phyloP scores from a whole-genome alignment of 2,113 vertebrate genomes.

The Nothoprocta pentlandii region DNA sequence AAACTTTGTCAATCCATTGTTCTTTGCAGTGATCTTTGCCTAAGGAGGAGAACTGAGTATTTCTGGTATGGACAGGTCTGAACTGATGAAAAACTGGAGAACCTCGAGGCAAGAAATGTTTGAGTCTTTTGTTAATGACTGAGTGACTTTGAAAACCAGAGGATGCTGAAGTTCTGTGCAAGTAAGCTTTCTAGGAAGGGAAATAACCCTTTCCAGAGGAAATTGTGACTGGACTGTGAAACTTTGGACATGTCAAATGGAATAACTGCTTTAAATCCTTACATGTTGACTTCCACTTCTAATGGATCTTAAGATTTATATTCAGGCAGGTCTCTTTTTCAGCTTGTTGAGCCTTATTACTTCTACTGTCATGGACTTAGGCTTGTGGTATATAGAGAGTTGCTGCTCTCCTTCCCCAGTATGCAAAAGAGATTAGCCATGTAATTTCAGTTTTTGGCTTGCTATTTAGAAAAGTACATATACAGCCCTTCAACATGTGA shows the following conservation, averaged over 20 bases:
- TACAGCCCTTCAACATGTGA: neutral
- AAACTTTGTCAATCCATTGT: neutral
- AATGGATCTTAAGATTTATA: rapidly evolving
- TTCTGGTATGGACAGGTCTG: neutral
- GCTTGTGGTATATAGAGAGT: neutral
- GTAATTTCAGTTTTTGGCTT: neutral
- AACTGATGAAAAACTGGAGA: neutral
- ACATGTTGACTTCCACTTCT: neutral
- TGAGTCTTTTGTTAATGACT: neutral
- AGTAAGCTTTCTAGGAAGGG: conserved; percentile 58
- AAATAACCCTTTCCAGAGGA: neutral
- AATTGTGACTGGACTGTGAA: conserved; percentile 1
- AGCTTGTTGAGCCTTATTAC: neutral
- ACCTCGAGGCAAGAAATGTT: neutral
- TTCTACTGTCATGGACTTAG: neutral
- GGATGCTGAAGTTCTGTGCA: conserved; percentile 19
- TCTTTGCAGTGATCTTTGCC: neutral
- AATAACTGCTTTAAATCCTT: neutral
- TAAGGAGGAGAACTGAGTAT: neutral
- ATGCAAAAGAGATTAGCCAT: rapidly evolving
- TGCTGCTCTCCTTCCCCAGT: neutral
- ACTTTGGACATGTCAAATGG: neutral
- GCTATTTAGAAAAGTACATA: neutral
- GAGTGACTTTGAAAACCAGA: neutral
- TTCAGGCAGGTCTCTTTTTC: neutral